Base-by-base conservation (phyloP, 2,113 vertebrate genomes). In the Caloenas nicobarica region DNA sequence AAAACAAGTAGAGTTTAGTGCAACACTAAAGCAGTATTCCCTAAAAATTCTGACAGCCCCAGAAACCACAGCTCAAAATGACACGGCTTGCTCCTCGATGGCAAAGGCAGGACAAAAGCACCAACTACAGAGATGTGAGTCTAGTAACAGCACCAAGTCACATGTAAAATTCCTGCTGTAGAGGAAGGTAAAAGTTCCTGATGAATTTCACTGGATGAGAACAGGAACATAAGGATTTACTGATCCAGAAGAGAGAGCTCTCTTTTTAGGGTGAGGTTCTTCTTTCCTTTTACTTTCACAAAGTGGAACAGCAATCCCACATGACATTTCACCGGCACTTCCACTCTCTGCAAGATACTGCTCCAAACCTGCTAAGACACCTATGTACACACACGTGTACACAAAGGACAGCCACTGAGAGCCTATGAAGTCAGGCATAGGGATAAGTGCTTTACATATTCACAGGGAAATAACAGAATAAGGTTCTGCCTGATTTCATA, bases 311-410 rank as follows among this genome's bases (percentile, higher is more conserved):
- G 34, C 6, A 76, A 71, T 33, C 36, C 54, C 19, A 34, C 3
- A 4, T 2, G 13, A 29, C 50, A 31, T 71, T 58, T 83, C 24
- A 65, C 16, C 13, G 70, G 38, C 26, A 44, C 46, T 71, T 77
- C 38, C 34, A 51, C 5, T 13, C 31, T n/a, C 28, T 57, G 46
- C 29, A 68, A 62, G 60, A 72, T 9, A 28, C 33, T 60, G 21
- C 11, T 86, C 36, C 33, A 68, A 44, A 51, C 7, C 33, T 38
- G 16, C 26, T 38, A 28, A 56, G 24, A n/a, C 34, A 33, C 21
- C 17, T 25, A 5, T 2, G 4, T n/a, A 4, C 10, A 16, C 1
- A 7, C 2, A 4, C 9, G 19, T 17, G 34, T 1, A 58, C 9
- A 38, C 36, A 53, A 1, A 21, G 24, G 12, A 38, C 33, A 62